Evolutionary conservation across 2,888 invertebrate species (phyloP).

Genomic region (Pelosia muscerda): DNA sequence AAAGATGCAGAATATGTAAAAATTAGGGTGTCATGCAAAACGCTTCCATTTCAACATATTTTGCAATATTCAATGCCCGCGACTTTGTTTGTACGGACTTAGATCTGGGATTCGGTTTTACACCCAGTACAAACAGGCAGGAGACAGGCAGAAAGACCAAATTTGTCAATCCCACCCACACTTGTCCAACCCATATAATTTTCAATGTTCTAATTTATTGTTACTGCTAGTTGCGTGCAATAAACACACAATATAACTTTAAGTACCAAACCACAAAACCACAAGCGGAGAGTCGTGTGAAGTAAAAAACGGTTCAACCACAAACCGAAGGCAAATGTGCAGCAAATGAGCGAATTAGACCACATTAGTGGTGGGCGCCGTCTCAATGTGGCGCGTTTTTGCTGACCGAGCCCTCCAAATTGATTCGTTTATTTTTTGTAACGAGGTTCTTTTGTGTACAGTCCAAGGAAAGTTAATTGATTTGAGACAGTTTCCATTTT

Average conservation of each 20-base stretch:
- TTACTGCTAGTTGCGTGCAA: not conserved
- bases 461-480: conserved; percentile 16
- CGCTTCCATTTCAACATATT: no score
- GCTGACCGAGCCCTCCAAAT: conserved; percentile 45
- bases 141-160: no score
- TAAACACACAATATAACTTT: conserved; percentile 6
- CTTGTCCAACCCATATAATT: conserved; percentile 1
- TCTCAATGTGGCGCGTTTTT: conserved; percentile 49
- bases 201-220: not conserved
- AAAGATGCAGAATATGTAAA: no score
- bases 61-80: no score
- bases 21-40: no score
- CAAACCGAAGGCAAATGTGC: conserved; percentile 52
- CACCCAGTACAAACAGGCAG: no score
- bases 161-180: not conserved
- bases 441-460: conserved; percentile 24
- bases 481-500: not conserved
- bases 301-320: conserved; percentile 45
- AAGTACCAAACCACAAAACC: conserved; percentile 4
- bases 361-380: conserved; percentile 45
- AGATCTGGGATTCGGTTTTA: no score
- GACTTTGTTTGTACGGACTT: no score
- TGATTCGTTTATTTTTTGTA: conserved; percentile 55
- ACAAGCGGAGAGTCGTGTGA: conserved; percentile 30
- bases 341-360: conserved; percentile 57